Percentiles rank a stretch among this genome's conserved stretches.
Conservation (phyloP, 2,888 invertebrate species). For the Chloromyia formosa region DNA sequence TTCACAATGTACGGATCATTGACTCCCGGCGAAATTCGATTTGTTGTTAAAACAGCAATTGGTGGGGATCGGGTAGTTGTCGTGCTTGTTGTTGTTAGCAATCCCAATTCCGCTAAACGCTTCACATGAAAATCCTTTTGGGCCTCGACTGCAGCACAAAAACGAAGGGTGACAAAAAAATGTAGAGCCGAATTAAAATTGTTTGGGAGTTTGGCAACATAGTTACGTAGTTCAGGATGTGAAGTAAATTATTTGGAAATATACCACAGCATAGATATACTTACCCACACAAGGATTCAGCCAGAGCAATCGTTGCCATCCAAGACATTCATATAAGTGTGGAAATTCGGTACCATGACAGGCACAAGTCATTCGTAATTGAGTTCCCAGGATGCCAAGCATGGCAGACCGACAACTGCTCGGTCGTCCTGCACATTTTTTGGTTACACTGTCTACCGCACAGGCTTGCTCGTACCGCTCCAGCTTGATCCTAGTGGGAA, state of each 20-base stretch:
- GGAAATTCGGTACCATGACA: constrained; percentile 87
- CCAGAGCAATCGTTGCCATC: constrained; percentile 91
- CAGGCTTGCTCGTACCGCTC: constrained; percentile 92
- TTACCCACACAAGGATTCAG: constrained; percentile 92
- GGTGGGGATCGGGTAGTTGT: constrained; percentile 60
- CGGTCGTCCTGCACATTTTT: constrained; percentile 86
- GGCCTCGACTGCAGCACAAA: constrained; percentile 74
- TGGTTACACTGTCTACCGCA: constrained; percentile 88
- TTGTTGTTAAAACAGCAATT: constrained; percentile 51
- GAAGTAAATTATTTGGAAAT: not conserved
- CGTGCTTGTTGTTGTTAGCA: constrained; percentile 65
- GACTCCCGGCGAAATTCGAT: constrained; percentile 3
- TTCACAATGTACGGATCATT: constrained; percentile 9
- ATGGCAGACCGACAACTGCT: constrained; percentile 87
- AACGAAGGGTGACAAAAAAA: constrained; percentile 7
- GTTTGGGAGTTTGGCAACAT: constrained; percentile 17
- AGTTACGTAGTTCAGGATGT: not conserved
- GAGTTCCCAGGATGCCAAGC: constrained; percentile 89
- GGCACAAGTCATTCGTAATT: constrained; percentile 85
- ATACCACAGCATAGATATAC: constrained; percentile 65
- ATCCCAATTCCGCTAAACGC: constrained; percentile 66
- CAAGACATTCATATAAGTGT: constrained; percentile 86
- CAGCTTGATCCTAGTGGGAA: constrained; percentile 73
- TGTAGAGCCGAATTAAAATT: not conserved
- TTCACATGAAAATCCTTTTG: constrained; percentile 86